Evolutionary conservation across 2,888 invertebrate species (phyloP), one percentile per base, ranked within the genome.

Genomic region (Parelbella ahira): DNA sequence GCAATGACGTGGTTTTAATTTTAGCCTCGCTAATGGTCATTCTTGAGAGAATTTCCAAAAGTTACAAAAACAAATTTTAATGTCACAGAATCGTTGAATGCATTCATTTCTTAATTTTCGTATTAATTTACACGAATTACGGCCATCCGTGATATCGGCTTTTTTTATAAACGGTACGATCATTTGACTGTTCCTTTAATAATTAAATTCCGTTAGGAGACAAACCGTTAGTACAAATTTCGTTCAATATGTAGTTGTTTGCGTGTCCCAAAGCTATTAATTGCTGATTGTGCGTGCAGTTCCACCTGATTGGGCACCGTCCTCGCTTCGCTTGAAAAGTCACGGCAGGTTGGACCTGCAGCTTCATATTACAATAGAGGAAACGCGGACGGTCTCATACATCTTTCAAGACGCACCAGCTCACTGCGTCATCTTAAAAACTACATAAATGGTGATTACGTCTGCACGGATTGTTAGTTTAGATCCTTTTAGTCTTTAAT

Each of bases 201-300:
- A 13, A 41, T 33, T 34, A 34, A 42, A 42, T 15, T 33, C 42
- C 42, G 42, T 42, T 34, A 41, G 19, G 28, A 20, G 21, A 28
- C 27, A 20, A 41, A 25, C 54, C 50, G 51, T 50, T 51, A 49
- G 34, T 49, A 41, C 48, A 38, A 47, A 50, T 49, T 45, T 43
- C 21, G 45, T 47, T 37, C 20, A 18, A 47, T 39, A 42, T 45
- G 24, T 20, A 36, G 51, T 47, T 48, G 48, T 60, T 52, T 45
- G 77, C 79, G 68, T 81, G 79, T 60, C 55, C 47, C 44, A 45
- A 50, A 49, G 56, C 58, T 57, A 64, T 75, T 70, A 67, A 63
- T 70, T 67, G 45, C 48, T 41, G 48, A 46, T 44, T 38, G 43
- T 58, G 56, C 62, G 62, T 63, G 63, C 49, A 37, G 75, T 77